These are phyloP conservation scores for Halcyon smyrnensis DNA, from an alignment of 2,797 vertebrate genomes.

Conservation along the genomic window DNA sequence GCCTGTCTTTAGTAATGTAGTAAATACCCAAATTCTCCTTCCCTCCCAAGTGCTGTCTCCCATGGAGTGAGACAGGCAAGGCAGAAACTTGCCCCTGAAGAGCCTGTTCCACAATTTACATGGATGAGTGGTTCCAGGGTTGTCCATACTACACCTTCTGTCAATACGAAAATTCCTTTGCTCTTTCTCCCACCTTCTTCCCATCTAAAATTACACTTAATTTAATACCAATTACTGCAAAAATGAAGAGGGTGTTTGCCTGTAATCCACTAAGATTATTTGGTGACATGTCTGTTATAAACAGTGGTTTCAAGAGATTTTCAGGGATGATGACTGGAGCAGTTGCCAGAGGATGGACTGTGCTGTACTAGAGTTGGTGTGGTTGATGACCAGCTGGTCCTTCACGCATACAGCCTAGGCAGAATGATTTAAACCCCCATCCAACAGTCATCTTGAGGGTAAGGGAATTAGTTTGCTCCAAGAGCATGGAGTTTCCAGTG, in stretches of 20 bases:
- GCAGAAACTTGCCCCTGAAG: not conserved
- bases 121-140: not conserved
- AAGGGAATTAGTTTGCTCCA: not conserved
- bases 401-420: not conserved
- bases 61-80: not conserved
- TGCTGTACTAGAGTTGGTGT: fast-evolving
- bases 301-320: not conserved
- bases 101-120: not conserved
- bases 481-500: not conserved
- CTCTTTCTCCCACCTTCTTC: not conserved
- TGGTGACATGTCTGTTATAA: not conserved
- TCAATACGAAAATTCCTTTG: not conserved
- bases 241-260: not conserved
- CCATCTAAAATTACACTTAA: not conserved
- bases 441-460: not conserved
- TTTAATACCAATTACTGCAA: not conserved
- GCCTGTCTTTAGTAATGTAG: not conserved
- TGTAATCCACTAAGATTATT: not conserved
- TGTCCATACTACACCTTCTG: not conserved
- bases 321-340: not conserved
- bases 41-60: not conserved
- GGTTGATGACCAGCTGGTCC: not conserved
- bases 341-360: not conserved
- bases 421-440: not conserved
- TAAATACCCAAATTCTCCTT: not conserved